Evolutionary conservation across 2,113 vertebrate genomes (phyloP).

Genomic region (Eulemur rufifrons): DNA sequence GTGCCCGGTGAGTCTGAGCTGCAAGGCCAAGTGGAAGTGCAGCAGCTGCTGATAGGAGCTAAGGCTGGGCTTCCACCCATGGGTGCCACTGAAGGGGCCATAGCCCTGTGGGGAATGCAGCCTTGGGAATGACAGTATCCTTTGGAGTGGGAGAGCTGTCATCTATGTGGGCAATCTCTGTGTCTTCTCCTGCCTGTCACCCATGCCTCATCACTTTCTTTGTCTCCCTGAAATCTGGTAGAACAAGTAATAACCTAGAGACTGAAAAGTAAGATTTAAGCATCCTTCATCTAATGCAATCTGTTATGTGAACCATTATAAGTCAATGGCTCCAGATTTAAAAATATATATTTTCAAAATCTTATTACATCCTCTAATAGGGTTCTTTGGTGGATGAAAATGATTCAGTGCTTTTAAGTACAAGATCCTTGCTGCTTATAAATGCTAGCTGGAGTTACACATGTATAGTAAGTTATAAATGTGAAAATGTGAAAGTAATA

Average conservation of each 20-base stretch:
- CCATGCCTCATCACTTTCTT: neutral
- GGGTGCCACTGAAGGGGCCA: accelerated
- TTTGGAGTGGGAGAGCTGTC: neutral
- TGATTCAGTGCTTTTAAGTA: slow-evolving; percentile 42
- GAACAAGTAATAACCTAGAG: neutral
- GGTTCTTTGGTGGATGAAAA: slow-evolving; percentile 41
- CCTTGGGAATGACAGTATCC: neutral
- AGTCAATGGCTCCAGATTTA: neutral
- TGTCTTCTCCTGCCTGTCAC: neutral
- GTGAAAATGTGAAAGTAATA: slow-evolving; percentile 31
- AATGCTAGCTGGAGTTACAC: slow-evolving; percentile 18
- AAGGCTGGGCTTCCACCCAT: neutral
- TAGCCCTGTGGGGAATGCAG: accelerated
- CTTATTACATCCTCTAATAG: slow-evolving; percentile 20
- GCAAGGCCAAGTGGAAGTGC: neutral
- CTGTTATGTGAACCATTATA: neutral
- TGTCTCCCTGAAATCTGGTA: neutral
- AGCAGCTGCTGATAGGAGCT: neutral
- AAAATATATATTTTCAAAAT: slow-evolving; percentile 30
- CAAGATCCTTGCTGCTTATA: slow-evolving; percentile 10
- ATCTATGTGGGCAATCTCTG: too few species aligned
- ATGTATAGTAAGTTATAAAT: slow-evolving; percentile 14
- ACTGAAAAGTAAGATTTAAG: neutral
- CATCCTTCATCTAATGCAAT: slow-evolving; percentile 1
- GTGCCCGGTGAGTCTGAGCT: neutral